Base-by-base conservation (phyloP, 2,797 vertebrate genomes). In the Tauraco hartlaubi region DNA sequence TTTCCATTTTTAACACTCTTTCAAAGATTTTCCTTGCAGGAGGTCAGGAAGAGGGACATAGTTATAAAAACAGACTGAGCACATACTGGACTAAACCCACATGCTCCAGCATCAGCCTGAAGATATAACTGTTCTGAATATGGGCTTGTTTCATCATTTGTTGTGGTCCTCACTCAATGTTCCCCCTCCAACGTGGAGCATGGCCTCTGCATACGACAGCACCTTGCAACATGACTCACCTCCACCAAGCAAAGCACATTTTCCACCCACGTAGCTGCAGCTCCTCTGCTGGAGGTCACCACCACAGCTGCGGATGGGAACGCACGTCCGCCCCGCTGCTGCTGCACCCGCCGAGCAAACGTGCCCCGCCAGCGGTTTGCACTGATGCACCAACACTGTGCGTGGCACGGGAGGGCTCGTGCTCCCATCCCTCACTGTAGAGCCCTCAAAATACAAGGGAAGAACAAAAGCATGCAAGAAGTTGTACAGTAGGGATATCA, bases 141-240 rank as follows among this genome's bases (percentile, higher is more conserved):
- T 8, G 20, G 35, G 21, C 33, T 78, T 46, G 5, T 48, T 35
- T 18, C 37, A 54, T 31, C n/a, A 10, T 52, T 73, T 82, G 10
- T 14, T 17, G 6, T 51, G 54, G 26, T 63, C 22, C 44, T 59
- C 52, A 25, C 31, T 13, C n/a, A 16, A 0, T 7, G 26, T 6
- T 73, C 11, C 44, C 71, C n/a, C 21, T 78, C 69, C 39, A 9
- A 9, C 0, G 0, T 5, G 21, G 11, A 94, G 7, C 1, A 0
- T n/a, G 49, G 44, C 23, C 54, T 80, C 37, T 69, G 59, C 66
- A 4, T 9, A 69, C 0, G 0, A 16, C 80, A 90, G 88, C 48
- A 3, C 51, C 71, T 82, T 44, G 37, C 16, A 23, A 18, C 35
- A 2, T 81, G 94, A 92, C 63, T 92, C 84, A 92, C n/a, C 54